Evolutionary conservation across 1,140 invertebrate genomes (phyloP).

Genomic region (Branchinecta lynchi): DNA sequence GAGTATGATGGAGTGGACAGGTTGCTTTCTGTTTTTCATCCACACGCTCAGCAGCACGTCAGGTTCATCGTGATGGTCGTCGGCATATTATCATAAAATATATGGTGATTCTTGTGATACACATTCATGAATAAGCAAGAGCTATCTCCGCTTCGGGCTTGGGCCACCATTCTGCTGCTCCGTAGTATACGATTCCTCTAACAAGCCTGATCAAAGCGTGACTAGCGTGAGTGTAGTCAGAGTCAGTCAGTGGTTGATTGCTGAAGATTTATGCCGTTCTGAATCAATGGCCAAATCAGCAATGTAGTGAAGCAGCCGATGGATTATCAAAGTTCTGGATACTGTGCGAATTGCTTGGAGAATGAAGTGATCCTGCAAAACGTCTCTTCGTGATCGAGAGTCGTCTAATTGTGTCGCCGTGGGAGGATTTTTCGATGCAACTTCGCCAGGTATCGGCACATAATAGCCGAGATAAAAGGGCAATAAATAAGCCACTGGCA

Average conservation of each 20-base stretch:
- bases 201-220: neutral
- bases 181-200: neutral
- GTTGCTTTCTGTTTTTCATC: neutral
- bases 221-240: neutral
- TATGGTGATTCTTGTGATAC: neutral
- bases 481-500: too few species aligned
- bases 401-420: too few species aligned
- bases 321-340: too few species aligned
- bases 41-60: neutral
- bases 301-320: too few species aligned
- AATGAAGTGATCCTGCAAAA: too few species aligned
- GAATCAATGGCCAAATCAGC: too few species aligned
- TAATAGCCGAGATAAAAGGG: too few species aligned
- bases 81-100: neutral
- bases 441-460: too few species aligned
- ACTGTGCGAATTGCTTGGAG: too few species aligned
- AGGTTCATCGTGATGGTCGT: neutral
- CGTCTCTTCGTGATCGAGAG: too few species aligned
- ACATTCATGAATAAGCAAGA: slow-evolving; percentile 4
- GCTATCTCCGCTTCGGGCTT: neutral
- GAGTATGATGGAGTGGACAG: neutral
- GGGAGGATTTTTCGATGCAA: too few species aligned
- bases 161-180: neutral
- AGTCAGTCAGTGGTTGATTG: slow-evolving; percentile 2
- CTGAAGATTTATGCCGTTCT: neutral